Evolutionary conservation across 2,113 vertebrate genomes (phyloP).

Genomic region (Mixornis gularis): DNA sequence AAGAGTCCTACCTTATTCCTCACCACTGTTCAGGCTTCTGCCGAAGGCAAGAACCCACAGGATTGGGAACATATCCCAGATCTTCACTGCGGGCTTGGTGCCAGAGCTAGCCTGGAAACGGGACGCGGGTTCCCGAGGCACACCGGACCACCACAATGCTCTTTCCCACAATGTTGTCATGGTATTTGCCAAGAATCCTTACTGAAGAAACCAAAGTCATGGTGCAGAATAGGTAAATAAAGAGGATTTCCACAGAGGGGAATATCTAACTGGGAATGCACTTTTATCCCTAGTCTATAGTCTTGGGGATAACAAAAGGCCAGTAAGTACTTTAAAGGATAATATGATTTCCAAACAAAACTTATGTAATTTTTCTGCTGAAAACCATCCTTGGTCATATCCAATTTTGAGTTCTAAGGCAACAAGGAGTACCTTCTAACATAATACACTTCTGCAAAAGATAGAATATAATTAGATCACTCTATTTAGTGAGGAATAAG

Average conservation of each 20-base stretch:
- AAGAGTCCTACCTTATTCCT: too few species aligned
- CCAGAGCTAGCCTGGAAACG: too few species aligned
- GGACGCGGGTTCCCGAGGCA: too few species aligned
- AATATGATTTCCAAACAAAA: background rate
- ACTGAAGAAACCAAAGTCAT: background rate
- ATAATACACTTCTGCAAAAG: background rate
- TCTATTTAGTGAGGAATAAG: background rate
- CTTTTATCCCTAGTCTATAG: background rate
- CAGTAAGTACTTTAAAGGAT: background rate
- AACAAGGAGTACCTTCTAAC: background rate
- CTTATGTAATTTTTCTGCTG: background rate
- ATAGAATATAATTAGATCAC: background rate
- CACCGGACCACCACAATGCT: background rate
- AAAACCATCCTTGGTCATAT: background rate
- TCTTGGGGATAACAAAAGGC: background rate
- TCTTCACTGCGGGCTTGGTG: too few species aligned
- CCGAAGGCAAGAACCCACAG: too few species aligned
- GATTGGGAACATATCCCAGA: too few species aligned
- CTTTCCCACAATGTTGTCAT: background rate
- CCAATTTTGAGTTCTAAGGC: background rate
- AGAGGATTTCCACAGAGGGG: background rate
- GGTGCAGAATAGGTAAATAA: background rate
- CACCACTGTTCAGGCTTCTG: too few species aligned
- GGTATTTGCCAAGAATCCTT: background rate
- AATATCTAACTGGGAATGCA: background rate